Evolutionary conservation across 2,797 vertebrate genomes (phyloP).

Genomic region (Denticeps clupeoides): DNA sequence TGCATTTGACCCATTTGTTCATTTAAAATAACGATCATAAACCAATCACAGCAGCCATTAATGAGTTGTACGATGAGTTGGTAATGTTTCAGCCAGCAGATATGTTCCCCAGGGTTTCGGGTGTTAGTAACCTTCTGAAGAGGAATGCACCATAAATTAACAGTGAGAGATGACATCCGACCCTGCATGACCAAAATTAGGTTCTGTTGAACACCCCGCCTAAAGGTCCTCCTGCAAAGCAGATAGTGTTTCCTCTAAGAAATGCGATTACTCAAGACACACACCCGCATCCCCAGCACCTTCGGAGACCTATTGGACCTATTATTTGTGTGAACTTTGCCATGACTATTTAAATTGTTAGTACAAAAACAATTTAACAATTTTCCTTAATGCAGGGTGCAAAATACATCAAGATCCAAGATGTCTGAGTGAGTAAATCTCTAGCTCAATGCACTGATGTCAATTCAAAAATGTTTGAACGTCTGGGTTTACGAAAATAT

Average conservation of each 20-base stretch:
- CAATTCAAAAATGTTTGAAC: too few species aligned
- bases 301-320: too few species aligned
- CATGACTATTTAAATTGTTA: too few species aligned
- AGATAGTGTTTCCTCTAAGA: background rate
- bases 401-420: constrained; percentile 18
- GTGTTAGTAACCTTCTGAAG: constrained; percentile 3
- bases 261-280: background rate
- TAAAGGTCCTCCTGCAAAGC: background rate
- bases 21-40: too few species aligned
- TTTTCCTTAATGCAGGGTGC: constrained; percentile 17
- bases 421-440: constrained; percentile 44
- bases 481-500: too few species aligned
- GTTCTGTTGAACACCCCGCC: background rate
- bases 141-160: constrained; percentile 9
- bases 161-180: constrained; percentile 1
- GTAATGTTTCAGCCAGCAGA: background rate
- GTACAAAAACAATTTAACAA: too few species aligned
- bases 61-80: too few species aligned
- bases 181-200: constrained; percentile 17
- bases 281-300: too few species aligned
- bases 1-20: too few species aligned
- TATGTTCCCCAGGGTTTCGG: constrained; percentile 3
- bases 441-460: too few species aligned
- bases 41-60: too few species aligned
- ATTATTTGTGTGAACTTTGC: too few species aligned